phyloP scores from a whole-genome alignment of 1,140 invertebrate genomes.

The Oreohelix idahoensis region DNA sequence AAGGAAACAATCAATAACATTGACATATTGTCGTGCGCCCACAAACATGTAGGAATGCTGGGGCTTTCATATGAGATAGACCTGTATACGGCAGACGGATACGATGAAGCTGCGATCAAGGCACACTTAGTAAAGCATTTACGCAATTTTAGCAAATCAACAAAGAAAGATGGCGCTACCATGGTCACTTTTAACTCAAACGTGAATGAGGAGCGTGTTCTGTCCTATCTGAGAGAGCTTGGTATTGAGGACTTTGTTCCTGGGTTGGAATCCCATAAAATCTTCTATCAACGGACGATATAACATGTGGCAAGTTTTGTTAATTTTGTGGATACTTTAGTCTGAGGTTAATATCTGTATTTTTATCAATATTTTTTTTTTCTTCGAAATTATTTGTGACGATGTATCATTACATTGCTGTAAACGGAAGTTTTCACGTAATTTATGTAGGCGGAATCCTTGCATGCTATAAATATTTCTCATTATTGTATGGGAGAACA shows the following conservation, averaged over 20 bases:
- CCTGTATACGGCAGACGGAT: background rate
- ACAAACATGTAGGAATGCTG: background rate
- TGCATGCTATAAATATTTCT: too few species aligned
- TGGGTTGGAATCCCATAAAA: background rate
- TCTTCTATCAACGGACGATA: background rate
- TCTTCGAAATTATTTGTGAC: too few species aligned
- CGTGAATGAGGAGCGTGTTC: background rate
- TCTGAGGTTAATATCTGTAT: too few species aligned
- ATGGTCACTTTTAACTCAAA: background rate
- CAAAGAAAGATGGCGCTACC: background rate
- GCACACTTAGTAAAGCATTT: background rate
- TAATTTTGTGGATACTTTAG: too few species aligned
- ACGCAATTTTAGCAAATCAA: background rate
- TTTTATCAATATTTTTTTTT: too few species aligned
- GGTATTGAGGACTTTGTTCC: background rate
- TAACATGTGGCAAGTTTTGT: background rate
- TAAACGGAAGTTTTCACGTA: too few species aligned
- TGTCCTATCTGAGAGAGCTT: background rate
- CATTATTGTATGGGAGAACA: too few species aligned
- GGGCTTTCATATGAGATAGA: background rate
- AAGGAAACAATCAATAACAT: background rate
- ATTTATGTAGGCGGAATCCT: too few species aligned
- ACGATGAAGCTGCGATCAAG: background rate
- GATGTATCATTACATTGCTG: too few species aligned
- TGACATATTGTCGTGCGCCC: background rate